Evolutionary conservation across 2,797 vertebrate genomes (phyloP).

Genomic region (Pseudochromis fuscus): DNA sequence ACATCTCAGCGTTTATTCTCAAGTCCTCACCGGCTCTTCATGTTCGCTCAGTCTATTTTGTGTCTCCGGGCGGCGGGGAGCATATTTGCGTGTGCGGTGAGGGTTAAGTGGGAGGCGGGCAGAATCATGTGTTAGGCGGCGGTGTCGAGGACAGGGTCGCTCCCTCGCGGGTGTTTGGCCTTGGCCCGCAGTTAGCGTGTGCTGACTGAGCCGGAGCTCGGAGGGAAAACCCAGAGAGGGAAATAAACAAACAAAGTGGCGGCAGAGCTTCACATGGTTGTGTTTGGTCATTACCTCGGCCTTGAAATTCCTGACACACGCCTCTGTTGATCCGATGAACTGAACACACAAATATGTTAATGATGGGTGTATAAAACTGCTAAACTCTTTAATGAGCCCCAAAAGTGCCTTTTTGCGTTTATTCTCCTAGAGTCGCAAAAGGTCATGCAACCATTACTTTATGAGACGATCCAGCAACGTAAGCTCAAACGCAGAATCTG

Average conservation of each 20-base stretch:
- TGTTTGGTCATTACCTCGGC: slow-evolving; percentile 28
- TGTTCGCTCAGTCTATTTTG: slow-evolving; percentile 58
- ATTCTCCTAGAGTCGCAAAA: not conserved
- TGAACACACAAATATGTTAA: slow-evolving; percentile 53
- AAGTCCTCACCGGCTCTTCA: slow-evolving; percentile 45
- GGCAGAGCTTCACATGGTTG: slow-evolving; percentile 27
- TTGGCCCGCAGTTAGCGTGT: slow-evolving; percentile 55
- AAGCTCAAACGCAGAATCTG: not conserved
- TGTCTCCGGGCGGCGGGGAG: slow-evolving; percentile 48
- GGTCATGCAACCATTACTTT: not conserved
- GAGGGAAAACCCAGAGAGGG: slow-evolving; percentile 37
- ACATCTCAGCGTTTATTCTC: slow-evolving; percentile 52
- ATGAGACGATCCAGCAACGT: not conserved
- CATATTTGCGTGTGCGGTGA: slow-evolving; percentile 63
- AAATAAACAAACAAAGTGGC: slow-evolving; percentile 65
- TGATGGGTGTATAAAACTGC: slow-evolving; percentile 32
- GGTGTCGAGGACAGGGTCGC: slow-evolving; percentile 52
- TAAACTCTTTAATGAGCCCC: slow-evolving; percentile 44
- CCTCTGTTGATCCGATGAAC: slow-evolving; percentile 18
- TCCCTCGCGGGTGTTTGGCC: slow-evolving; percentile 69
- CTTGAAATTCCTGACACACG: slow-evolving; percentile 16
- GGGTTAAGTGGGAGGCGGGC: slow-evolving; percentile 57
- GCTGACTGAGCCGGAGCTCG: slow-evolving; percentile 46
- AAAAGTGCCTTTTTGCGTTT: slow-evolving; percentile 22
- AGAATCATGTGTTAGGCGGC: slow-evolving; percentile 40